A percentile compares a stretch with the other conserved stretches of the same genome.
Evolutionary conservation across 2,113 vertebrate species (phyloP).

Genomic region (Peromyscus polionotus): DNA sequence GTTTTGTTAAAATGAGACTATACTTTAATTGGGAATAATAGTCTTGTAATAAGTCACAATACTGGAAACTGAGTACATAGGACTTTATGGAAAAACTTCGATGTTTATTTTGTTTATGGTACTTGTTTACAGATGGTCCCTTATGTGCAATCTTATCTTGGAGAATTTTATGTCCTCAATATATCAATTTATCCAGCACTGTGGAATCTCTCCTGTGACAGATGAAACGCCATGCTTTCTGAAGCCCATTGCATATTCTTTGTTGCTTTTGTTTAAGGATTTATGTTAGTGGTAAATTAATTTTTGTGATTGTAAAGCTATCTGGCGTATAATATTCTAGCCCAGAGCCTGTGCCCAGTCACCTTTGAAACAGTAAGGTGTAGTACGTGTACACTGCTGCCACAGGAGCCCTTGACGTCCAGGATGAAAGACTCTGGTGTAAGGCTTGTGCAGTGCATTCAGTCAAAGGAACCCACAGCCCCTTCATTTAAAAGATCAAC

Average conservation of each 20-base stretch:
- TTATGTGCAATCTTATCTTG: background rate
- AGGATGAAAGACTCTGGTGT: background rate
- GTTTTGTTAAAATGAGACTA: background rate
- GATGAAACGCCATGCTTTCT: background rate
- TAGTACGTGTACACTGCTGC: background rate
- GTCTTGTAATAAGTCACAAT: background rate
- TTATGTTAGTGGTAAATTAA: background rate
- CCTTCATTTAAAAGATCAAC: background rate
- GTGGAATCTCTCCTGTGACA: background rate
- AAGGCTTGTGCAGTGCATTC: background rate
- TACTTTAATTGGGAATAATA: background rate
- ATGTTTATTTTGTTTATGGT: background rate
- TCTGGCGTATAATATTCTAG: background rate
- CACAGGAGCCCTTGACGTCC: background rate
- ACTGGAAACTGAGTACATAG: background rate
- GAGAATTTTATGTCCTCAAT: background rate
- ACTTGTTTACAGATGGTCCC: accelerated
- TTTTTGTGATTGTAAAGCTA: no score
- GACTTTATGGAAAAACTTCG: background rate
- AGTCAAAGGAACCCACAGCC: background rate
- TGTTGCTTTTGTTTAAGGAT: background rate
- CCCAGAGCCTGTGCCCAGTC: background rate
- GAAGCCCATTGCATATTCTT: background rate
- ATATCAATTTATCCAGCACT: background rate
- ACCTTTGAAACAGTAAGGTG: background rate